Conservation (phyloP, 2,888 invertebrate species). For the Rutpela maculata region DNA sequence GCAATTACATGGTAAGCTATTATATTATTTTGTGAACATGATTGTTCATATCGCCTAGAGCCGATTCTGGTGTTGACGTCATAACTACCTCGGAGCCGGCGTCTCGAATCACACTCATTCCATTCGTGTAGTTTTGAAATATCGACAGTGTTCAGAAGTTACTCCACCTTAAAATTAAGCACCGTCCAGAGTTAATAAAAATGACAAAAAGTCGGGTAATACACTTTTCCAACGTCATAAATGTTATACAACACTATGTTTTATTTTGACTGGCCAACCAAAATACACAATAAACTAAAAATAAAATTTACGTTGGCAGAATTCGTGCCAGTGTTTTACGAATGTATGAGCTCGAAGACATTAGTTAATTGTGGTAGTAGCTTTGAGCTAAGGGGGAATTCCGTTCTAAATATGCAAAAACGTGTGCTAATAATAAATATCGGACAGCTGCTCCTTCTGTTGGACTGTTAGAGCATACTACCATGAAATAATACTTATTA, state of each 20-base stretch:
- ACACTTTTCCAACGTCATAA: neutral
- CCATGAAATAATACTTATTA: conserved; percentile 1
- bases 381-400: conserved; percentile 52
- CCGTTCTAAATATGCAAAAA: conserved; percentile 54
- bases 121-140: no score
- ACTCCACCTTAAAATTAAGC: no score
- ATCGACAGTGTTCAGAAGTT: no score
- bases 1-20: no score
- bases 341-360: conserved; percentile 6
- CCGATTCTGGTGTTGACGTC: no score
- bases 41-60: no score
- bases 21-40: no score
- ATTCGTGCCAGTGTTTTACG: conserved; percentile 12
- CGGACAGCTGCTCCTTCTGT: conserved; percentile 36
- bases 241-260: neutral
- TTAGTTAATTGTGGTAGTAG: conserved; percentile 1
- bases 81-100: no score
- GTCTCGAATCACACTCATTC: no score
- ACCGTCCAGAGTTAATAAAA: neutral
- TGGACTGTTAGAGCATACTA: neutral
- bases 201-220: neutral
- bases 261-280: conserved; percentile 19
- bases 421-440: conserved; percentile 52
- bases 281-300: conserved; percentile 5
- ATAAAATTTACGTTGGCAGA: conserved; percentile 15